A percentile compares a stretch with the other conserved stretches of the same genome.
These are phyloP conservation scores for Ceyx cyanopectus DNA, from an alignment of 2,113 vertebrate genomes.

Conservation along the genomic window DNA sequence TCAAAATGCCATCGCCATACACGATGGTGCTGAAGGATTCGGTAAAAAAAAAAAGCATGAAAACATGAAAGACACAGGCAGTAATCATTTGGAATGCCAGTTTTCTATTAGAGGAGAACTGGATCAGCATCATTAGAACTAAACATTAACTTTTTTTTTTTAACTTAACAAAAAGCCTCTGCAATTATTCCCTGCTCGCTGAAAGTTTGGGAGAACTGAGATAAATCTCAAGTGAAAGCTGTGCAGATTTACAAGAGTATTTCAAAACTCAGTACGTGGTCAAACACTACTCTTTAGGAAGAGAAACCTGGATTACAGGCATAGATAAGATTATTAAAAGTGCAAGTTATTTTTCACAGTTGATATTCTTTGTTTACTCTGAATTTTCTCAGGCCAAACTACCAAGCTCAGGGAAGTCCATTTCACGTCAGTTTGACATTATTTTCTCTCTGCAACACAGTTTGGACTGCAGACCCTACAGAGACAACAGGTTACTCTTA, in stretches of 20 bases:
- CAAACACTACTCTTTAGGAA: background rate
- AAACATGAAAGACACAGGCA: constrained; percentile 36
- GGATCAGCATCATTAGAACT: constrained; percentile 57
- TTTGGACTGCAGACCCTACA: background rate
- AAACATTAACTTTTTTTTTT: constrained; percentile 74
- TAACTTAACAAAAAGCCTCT: constrained; percentile 23
- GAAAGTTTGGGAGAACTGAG: background rate
- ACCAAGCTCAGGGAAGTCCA: background rate
- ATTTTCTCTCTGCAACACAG: background rate
- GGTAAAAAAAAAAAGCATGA: background rate
- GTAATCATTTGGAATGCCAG: constrained; percentile 54
- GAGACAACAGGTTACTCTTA: background rate
- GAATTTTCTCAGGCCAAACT: constrained; percentile 22
- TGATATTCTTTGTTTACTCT: background rate
- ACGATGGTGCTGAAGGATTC: background rate
- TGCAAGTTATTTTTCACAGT: background rate
- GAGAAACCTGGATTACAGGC: background rate
- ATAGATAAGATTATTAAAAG: background rate
- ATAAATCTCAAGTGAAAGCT: background rate
- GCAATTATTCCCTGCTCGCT: background rate
- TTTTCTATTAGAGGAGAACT: constrained; percentile 58
- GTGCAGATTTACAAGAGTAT: background rate
- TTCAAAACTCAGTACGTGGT: background rate
- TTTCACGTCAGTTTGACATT: constrained; percentile 31
- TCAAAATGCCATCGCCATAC: background rate